Base-by-base conservation (phyloP, 2,113 vertebrate species). In the Ciconia boyciana region DNA sequence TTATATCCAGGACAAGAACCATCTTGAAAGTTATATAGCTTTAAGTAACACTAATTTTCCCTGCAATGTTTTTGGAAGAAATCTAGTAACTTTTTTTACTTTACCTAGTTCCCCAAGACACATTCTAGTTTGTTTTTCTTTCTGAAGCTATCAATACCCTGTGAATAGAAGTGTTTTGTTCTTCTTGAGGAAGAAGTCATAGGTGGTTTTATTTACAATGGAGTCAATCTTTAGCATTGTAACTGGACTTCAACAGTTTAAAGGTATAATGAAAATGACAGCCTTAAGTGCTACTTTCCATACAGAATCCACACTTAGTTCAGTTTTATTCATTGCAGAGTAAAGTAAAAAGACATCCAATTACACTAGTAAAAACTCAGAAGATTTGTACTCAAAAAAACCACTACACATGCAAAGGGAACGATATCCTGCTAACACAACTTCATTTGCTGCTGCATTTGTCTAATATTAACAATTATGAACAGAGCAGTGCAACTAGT, bases 401-500 rank as follows among this genome's bases (percentile, higher is more conserved):
- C 95, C 95, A 98, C 96, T 98, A 98, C 98, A 98, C 98, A 98
- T 98, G 98, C 98, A 98, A 98, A 98, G 97, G 98, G 98, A 98
- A 98, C 97, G 86, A 97, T 90, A 97, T 98, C 98, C 99, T 98
- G 98, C 99, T 98, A 98, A 97, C 97, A 98, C 97, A 98, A 98
- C 94, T 96, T 98, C 97, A 97, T 98, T 97, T 98, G 98, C 98
- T 98, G 98, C 97, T 98, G 98, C 98, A 98, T 98, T 99, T 98
- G 97, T 98, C 98, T 98, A 99, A 98, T 99, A 99, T 99, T 98
- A 99, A 99, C 99, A 99, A 99, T 98, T 99, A 99, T 99, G 99
- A 99, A 99, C 99, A 99, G 98, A 97, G 98, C 99, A 99, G 99
- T 99, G 99, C 99, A 99, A 99, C 99, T 99, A 99, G 98, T 98